Base-by-base conservation (phyloP, 1,140 invertebrate genomes). In the Drosophila kohkoa region DNA sequence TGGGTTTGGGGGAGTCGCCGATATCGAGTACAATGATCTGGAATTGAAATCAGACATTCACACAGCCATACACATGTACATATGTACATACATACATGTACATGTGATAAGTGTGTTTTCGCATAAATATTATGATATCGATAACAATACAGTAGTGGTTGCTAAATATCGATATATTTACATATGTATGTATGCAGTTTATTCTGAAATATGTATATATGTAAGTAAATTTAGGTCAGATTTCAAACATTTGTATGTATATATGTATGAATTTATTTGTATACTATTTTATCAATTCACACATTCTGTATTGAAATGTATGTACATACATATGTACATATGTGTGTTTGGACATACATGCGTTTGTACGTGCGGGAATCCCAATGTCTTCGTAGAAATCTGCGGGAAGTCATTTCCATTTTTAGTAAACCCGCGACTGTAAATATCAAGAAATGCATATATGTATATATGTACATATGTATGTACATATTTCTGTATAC, bases 1-100 rank as follows among this genome's bases (percentile, higher is more conserved):
- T 10, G 28, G 28, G 28, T 10, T 3, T 35, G 55, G 11, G 15
- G 32, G 15, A 43, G 16, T 58, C 11, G 38, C 8, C 11, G 20
- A 46, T 46, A 59, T 30, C 57, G 28, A 30, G 57, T 11, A 10
- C 48, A 25, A 49, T 46, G 57, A 59, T 59, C 57, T 59, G 32
- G 57, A 43, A 59, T 43, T 1, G 7, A 45, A 43, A 20, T 25
- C 16, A 1, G 0, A 16, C n/a, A 15, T 35, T 7, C 35, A 38
- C 2, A 8, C 32, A 32, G 3, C 10, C 30, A 28, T 38, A 41
- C 7, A 43, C n/a, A 58, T 28, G 28, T 1, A 4, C 10, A 62
- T 38, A 20, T 32, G 30, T 15, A 5, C 43, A 59, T 11, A 5
- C 43, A 59, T 11, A 45, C 32, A 13, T 5, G 5, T 48, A 35